Conservation (phyloP, 2,888 invertebrate genomes). For the Harpalus rubripes region DNA sequence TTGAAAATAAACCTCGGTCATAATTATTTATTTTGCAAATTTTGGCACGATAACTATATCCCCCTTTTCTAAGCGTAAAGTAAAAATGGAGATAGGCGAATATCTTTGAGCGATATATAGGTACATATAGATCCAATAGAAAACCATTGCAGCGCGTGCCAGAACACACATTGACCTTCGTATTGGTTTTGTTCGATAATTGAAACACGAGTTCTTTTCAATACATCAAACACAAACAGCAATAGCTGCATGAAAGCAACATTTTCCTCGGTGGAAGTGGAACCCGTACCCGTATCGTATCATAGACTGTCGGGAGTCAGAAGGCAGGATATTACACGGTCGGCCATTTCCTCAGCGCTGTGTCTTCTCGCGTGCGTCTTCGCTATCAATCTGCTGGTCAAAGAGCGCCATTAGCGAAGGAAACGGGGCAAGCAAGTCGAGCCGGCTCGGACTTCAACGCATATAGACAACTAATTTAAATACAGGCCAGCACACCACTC, state of each 20-base stretch:
- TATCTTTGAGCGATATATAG: too few relatives aligned
- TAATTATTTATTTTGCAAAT: too few relatives aligned
- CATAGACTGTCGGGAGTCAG: background rate
- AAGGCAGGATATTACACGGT: conserved; percentile 65
- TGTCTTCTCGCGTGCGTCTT: conserved; percentile 73
- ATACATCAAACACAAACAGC: conserved; percentile 2
- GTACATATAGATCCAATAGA: too few relatives aligned
- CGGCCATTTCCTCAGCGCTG: conserved; percentile 68
- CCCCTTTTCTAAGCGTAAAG: too few relatives aligned
- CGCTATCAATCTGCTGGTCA: conserved; percentile 72
- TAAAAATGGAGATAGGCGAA: too few relatives aligned
- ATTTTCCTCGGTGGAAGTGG: too few relatives aligned
- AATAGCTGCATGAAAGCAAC: background rate
- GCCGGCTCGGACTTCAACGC: conserved; percentile 55
- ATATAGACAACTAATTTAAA: conserved; percentile 65
- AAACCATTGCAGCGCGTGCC: too few relatives aligned
- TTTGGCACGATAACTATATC: too few relatives aligned
- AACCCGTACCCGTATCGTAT: background rate
- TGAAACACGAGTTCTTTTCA: background rate
- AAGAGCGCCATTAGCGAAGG: conserved; percentile 72
- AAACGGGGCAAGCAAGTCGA: conserved; percentile 68
- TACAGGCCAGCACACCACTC: conserved; percentile 50
- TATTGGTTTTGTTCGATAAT: background rate
- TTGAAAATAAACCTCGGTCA: too few relatives aligned
- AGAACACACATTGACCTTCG: too few relatives aligned